Base-by-base conservation (phyloP, 1,140 invertebrate species). In the Caenorhabditis elegans region DNA sequence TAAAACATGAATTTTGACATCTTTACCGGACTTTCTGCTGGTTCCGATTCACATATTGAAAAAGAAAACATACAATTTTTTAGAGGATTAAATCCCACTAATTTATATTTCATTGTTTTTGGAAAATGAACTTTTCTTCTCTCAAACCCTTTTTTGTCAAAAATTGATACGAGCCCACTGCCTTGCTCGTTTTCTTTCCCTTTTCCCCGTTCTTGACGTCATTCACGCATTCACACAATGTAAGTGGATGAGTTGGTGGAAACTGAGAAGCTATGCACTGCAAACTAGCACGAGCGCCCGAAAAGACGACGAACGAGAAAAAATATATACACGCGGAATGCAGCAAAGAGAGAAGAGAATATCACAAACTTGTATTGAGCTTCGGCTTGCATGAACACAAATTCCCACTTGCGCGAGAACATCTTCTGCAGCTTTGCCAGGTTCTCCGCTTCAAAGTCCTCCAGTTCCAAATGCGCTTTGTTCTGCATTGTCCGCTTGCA, bases 401-500 rank as follows among this genome's bases (percentile, higher is more conserved):
- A 98, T 91, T 99, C 97, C 97, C 97, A 99, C 91, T 99, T 99
- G 47, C 97, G 92, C 17, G 95, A 96, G 90, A 99, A 98, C 95
- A 98, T 98, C 92, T 99, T 99, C 91, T 99, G 97, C 43, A 99
- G 91, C 79, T 96, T 92, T 1, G 97, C 96, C 76, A 99, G 91
- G 89, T 98, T 98, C 90, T 99, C 97, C 1, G 97, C 96, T 90
- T 99, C 97, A 90, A 98, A 99, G 91, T 98, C 96, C 0, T 97
- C 96, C 86, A 99, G 91, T 90, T 98, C 97, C 70, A 99, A 91
- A 60, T 97, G 92, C 4, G 97, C 96, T 91, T 99, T 99, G 90
- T 99, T 99, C 91, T 99, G 97, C 97, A 99, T 99, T 28, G 97
- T 99, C 79, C 97, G 92, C 91, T 99, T 99, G 92, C 97, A 99